Evolutionary conservation across 2,113 vertebrate genomes (phyloP).

Genomic region (Ifrita kowaldi): DNA sequence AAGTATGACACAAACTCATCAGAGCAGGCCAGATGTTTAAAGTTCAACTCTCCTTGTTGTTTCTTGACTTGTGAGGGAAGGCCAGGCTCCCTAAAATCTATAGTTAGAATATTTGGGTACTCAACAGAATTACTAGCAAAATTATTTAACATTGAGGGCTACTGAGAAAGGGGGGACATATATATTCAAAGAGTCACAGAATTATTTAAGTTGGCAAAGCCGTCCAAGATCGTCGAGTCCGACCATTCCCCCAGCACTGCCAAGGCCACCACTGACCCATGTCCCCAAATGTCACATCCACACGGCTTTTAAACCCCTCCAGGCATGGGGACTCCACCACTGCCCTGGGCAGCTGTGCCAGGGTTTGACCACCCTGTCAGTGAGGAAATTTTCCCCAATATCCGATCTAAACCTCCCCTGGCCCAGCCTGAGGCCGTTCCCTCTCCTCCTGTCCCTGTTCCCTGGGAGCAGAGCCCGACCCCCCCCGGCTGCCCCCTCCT

Average conservation of each 20-base stretch:
- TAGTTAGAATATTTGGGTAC: background rate
- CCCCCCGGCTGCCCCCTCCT: background rate
- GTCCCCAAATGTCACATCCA: fast-evolving
- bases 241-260: background rate
- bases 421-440: fast-evolving
- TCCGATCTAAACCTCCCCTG: fast-evolving
- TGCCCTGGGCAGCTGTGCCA: background rate
- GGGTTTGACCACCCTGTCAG: fast-evolving
- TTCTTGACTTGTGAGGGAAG: background rate
- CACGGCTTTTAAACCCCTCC: fast-evolving
- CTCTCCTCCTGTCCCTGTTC: background rate
- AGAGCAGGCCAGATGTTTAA: background rate
- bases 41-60: background rate
- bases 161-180: background rate
- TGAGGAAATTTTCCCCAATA: too few relatives aligned
- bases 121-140: background rate
- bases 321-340: fast-evolving
- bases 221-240: fast-evolving
- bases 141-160: background rate
- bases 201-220: background rate
- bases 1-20: background rate
- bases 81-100: background rate
- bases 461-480: background rate
- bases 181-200: background rate
- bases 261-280: background rate